Percentiles rank a stretch among this genome's conserved stretches.
Conservation (phyloP, 2,888 invertebrate genomes). For the Synanthedon myopaeformis region DNA sequence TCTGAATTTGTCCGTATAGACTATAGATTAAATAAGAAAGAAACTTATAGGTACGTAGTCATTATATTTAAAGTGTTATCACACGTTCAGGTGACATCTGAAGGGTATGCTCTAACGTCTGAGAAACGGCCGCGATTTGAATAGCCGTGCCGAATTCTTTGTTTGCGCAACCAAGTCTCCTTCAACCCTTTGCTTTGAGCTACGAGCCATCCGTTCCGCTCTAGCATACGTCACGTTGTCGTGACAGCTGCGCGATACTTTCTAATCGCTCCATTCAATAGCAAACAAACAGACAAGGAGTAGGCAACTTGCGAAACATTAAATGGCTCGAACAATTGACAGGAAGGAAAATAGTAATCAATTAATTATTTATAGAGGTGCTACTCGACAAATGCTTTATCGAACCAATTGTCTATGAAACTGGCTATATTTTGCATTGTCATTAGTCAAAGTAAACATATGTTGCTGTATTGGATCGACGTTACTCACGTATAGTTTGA, state of each 20-base stretch:
- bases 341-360: constrained; percentile 41
- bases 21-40: no score
- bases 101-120: constrained; percentile 11
- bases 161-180: constrained; percentile 48
- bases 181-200: constrained; percentile 50
- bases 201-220: constrained; percentile 57
- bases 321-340: constrained; percentile 50
- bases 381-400: constrained; percentile 28
- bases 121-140: constrained; percentile 37
- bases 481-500: neutral
- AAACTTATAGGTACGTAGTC: no score
- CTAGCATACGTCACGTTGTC: constrained; percentile 57
- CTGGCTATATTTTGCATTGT: neutral
- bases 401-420: constrained; percentile 25
- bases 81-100: neutral
- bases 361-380: constrained; percentile 51
- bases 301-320: constrained; percentile 53
- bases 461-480: neutral
- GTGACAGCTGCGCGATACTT: constrained; percentile 65
- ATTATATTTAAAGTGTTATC: neutral
- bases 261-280: constrained; percentile 62
- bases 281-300: constrained; percentile 49
- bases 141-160: constrained; percentile 55
- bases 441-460: neutral
- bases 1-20: no score